Conservation (phyloP, 2,888 invertebrate species). For the Polyommatus icarus region DNA sequence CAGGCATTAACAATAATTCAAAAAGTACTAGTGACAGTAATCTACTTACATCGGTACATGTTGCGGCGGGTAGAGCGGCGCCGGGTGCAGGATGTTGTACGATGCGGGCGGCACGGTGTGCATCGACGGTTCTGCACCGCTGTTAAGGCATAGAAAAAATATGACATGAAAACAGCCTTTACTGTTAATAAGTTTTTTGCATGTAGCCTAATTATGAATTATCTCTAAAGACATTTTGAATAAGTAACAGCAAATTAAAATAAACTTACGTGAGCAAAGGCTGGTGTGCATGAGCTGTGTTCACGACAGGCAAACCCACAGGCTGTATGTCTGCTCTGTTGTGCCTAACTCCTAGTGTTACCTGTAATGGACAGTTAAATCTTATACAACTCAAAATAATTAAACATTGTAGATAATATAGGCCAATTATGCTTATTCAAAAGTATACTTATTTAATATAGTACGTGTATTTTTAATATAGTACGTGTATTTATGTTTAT, state of each 20-base stretch:
- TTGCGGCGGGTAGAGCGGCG: constrained; percentile 69
- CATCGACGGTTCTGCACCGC: constrained; percentile 57
- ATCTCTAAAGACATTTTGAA: no score
- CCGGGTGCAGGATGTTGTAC: constrained; percentile 72
- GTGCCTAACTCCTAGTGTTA: constrained; percentile 73
- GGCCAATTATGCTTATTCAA: no score
- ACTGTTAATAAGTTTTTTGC: no score
- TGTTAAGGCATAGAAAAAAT: constrained; percentile 28
- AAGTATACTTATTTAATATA: no score
- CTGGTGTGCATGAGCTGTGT: constrained; percentile 58
- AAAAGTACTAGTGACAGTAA: no score
- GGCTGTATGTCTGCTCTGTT: constrained; percentile 72
- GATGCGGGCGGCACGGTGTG: constrained; percentile 56
- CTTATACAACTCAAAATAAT: no score
- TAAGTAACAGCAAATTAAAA: no score
- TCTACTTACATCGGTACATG: constrained; percentile 49
- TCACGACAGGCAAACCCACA: constrained; percentile 57
- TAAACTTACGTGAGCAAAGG: constrained; percentile 58
- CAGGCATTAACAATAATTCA: no score
- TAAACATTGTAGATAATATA: no score
- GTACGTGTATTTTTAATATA: no score
- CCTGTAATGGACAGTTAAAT: constrained; percentile 48
- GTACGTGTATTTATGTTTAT: no score
- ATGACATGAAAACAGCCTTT: neutral
- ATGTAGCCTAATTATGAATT: no score